Conservation (phyloP, 2,797 vertebrate species). For the Meda fulgida region DNA sequence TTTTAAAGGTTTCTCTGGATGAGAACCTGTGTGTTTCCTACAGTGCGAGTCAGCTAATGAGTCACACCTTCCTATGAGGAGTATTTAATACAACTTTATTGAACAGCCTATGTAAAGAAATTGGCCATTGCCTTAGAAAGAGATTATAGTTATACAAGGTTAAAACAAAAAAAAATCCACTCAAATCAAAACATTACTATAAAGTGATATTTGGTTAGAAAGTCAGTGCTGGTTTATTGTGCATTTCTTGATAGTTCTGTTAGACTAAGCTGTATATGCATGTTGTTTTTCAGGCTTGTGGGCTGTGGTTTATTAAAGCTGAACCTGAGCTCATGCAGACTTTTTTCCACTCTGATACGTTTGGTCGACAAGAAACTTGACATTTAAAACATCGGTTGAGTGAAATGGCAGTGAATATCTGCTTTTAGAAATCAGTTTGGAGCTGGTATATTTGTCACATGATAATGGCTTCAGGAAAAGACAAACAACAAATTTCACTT, state of each 20-base stretch:
- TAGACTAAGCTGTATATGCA: background rate
- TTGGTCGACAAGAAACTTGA: slow-evolving; percentile 59
- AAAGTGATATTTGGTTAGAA: background rate
- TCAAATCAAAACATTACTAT: background rate
- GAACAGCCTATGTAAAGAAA: background rate
- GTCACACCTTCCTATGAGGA: slow-evolving; percentile 16
- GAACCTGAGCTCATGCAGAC: slow-evolving; percentile 13
- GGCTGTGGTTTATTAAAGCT: slow-evolving; percentile 59
- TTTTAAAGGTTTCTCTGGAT: slow-evolving; percentile 16
- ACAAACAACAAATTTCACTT: background rate
- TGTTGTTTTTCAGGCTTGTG: slow-evolving; percentile 49
- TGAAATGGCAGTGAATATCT: background rate
- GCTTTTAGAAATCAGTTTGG: slow-evolving; percentile 5
- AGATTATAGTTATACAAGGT: background rate
- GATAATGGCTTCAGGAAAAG: background rate
- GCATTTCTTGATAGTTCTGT: background rate
- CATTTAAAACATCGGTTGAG: slow-evolving; percentile 50
- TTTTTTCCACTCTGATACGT: slow-evolving; percentile 18
- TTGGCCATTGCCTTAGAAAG: background rate
- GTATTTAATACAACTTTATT: background rate
- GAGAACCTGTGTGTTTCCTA: background rate
- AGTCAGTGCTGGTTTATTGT: background rate
- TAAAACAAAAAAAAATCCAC: no score
- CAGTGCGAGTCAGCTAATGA: slow-evolving; percentile 2
- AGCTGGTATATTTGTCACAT: background rate